phyloP scores from a whole-genome alignment of 2,888 invertebrate species.

The Trilocha varians region DNA sequence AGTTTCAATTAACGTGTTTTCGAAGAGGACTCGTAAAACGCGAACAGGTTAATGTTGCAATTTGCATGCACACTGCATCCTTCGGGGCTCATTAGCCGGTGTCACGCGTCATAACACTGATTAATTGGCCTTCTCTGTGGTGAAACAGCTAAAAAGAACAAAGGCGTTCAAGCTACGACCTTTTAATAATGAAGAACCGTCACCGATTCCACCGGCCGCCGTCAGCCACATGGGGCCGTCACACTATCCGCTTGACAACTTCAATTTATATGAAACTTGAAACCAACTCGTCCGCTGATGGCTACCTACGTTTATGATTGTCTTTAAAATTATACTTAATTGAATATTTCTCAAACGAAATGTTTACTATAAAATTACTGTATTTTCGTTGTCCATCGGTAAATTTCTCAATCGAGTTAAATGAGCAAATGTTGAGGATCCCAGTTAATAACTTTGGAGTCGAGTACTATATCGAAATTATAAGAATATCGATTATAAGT shows the following conservation, averaged over 20 bases:
- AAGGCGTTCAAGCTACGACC: slow-evolving; percentile 49
- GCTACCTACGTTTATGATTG: slow-evolving; percentile 23
- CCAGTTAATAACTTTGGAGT: slow-evolving; percentile 29
- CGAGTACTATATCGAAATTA: slow-evolving; percentile 30
- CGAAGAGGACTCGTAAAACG: background rate
- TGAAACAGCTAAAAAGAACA: slow-evolving; percentile 38
- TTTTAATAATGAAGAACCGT: slow-evolving; percentile 62
- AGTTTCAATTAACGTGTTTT: background rate
- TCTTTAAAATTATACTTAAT: slow-evolving; percentile 19
- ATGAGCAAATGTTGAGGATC: slow-evolving; percentile 22
- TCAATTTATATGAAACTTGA: slow-evolving; percentile 56
- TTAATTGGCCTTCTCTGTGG: slow-evolving; percentile 53
- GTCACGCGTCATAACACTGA: slow-evolving; percentile 64
- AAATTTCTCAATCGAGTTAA: slow-evolving; percentile 25
- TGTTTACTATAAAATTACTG: slow-evolving; percentile 9
- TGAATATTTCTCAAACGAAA: slow-evolving; percentile 11
- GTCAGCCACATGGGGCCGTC: slow-evolving; percentile 8
- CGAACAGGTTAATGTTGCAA: slow-evolving; percentile 16
- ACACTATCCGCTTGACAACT: slow-evolving; percentile 39
- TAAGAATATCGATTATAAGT: slow-evolving; percentile 21
- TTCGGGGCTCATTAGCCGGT: slow-evolving; percentile 47
- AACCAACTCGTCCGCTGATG: slow-evolving; percentile 30
- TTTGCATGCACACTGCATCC: slow-evolving; percentile 28
- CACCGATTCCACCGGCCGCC: slow-evolving; percentile 29
- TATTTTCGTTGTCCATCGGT: slow-evolving; percentile 17